Conservation (phyloP, 2,797 vertebrate species). For the Falco peregrinus region DNA sequence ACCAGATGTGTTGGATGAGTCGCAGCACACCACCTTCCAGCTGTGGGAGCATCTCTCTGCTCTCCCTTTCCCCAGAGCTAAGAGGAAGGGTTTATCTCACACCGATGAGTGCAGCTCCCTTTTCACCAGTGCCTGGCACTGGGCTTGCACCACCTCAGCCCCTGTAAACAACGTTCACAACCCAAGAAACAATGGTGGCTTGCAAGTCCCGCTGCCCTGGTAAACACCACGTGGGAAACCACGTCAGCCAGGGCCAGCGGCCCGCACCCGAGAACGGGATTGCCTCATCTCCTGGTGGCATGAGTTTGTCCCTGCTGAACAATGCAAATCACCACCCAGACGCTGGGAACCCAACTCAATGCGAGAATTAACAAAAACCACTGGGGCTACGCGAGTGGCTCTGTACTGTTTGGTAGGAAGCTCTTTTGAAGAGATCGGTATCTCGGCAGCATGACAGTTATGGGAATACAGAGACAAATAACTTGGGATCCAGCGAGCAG, state of each 20-base stretch:
- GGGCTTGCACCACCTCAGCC: background rate
- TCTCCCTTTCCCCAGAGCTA: background rate
- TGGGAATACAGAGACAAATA: background rate
- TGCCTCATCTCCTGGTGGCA: constrained; percentile 52
- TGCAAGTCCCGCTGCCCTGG: constrained; percentile 40
- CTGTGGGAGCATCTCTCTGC: background rate
- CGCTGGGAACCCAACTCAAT: background rate
- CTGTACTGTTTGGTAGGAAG: background rate
- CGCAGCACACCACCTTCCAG: background rate
- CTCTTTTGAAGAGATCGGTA: background rate
- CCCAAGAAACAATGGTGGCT: constrained; percentile 65
- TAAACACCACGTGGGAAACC: constrained; percentile 68
- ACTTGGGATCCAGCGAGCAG: background rate
- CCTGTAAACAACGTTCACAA: constrained; percentile 38
- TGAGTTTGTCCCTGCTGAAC: background rate
- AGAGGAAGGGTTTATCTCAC: background rate
- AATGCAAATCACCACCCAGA: background rate
- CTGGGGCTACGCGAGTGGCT: background rate
- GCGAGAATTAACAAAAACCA: background rate
- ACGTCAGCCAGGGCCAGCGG: constrained; percentile 29
- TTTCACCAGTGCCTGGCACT: background rate
- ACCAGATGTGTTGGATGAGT: background rate
- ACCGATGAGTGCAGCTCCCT: background rate
- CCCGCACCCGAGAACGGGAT: background rate
- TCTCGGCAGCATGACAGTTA: background rate